Conservation (phyloP, 1,140 invertebrate genomes). For the Drosophila malerkotliana region DNA sequence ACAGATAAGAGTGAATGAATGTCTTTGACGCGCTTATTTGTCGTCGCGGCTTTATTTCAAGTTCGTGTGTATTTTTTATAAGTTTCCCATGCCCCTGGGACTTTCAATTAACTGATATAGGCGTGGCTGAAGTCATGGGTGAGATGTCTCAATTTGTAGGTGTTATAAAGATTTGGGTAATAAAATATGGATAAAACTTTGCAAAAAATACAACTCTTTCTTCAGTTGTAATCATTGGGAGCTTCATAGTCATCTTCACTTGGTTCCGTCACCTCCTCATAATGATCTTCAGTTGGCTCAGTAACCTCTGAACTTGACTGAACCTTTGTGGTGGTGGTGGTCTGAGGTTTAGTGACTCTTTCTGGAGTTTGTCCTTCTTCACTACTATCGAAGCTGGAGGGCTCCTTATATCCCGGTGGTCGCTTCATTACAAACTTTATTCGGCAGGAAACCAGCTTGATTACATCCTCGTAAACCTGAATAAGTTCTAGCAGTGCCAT, state of each 20-base stretch:
- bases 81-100: constrained; percentile 33
- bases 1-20: constrained; percentile 24
- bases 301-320: neutral
- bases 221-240: constrained; percentile 1
- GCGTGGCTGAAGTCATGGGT: constrained; percentile 25
- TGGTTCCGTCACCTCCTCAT: neutral
- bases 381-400: neutral
- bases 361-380: constrained; percentile 1
- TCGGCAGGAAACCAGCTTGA: constrained; percentile 46
- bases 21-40: constrained; percentile 14
- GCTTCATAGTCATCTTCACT: neutral
- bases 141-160: constrained; percentile 30
- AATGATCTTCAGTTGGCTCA: neutral
- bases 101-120: constrained; percentile 22
- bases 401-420: constrained; percentile 10
- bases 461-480: constrained; percentile 70
- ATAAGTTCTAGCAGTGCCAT: constrained; percentile 55
- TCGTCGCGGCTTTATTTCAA: constrained; percentile 1
- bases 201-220: neutral
- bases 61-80: neutral
- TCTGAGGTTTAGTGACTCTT: neutral
- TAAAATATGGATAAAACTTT: constrained; percentile 3
- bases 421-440: constrained; percentile 42
- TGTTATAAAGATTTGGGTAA: neutral
- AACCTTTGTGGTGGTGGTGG: neutral